phyloP scores from a whole-genome alignment of 2,113 vertebrate genomes.

The Pitta sordida region DNA sequence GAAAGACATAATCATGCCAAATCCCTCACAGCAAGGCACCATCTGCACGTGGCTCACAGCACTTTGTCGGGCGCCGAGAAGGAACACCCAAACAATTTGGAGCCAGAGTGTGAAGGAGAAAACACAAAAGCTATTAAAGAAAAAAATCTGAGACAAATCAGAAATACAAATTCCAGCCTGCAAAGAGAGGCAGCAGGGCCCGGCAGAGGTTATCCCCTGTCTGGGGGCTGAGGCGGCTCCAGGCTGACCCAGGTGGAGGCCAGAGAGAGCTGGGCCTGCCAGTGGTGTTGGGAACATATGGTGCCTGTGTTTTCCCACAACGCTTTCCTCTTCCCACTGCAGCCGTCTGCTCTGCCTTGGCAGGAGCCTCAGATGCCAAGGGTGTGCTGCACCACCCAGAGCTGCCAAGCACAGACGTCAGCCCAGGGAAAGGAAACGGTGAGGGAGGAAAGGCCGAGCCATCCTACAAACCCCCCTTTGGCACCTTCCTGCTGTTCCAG shows the following conservation, averaged over 20 bases:
- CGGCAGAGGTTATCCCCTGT: neutral
- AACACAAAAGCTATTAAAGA: neutral
- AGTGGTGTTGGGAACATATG: neutral
- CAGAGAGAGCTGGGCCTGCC: neutral
- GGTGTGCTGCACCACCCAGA: neutral
- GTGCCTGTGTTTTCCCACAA: constrained; percentile 12
- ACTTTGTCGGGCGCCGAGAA: rapidly evolving
- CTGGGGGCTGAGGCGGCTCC: neutral
- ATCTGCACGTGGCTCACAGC: neutral
- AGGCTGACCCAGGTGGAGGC: neutral
- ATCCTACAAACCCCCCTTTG: neutral
- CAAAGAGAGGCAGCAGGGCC: neutral
- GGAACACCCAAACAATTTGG: neutral
- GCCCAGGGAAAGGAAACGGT: neutral
- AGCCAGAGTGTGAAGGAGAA: neutral
- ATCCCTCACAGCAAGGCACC: neutral
- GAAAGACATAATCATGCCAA: neutral
- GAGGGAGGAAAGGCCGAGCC: neutral
- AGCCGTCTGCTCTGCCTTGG: constrained; percentile 1
- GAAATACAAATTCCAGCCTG: too few relatives aligned
- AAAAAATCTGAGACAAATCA: neutral
- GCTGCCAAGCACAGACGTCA: neutral
- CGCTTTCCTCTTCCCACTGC: constrained; percentile 16
- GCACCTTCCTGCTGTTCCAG: neutral
- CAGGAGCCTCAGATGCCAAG: neutral